Base-by-base conservation (phyloP, 53 echinoderm and acorn worm genomes). In the Stichopus horrens region DNA sequence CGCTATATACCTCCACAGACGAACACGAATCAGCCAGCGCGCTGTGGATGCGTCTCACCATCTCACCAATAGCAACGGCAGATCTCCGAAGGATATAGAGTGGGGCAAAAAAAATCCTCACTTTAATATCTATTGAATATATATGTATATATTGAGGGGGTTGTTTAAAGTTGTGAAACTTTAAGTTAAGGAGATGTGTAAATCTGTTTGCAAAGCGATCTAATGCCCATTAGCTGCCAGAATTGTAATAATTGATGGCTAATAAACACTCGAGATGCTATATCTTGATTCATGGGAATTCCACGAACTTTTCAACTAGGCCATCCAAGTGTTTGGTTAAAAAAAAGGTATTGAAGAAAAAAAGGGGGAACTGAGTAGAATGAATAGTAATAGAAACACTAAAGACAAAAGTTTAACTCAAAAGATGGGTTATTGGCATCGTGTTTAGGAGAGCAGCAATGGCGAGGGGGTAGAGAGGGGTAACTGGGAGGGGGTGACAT, bases 141-240 rank as follows among this genome's bases (percentile, higher is more conserved):
- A 37, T 37, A 37, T 37, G 37, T 37, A 37, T 37, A 37, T 37
- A 37, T 37, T 37, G 37, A 37, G 37, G 37, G 37, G 37, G 37
- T 37, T 37, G 37, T 37, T 37, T 37, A 37, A 37, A 37, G 37
- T 71, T n/a, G 76, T 52, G 52, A 51, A 76, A 76, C 76, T 79
- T 58, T 53, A 81, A 81, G 21, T 58, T 56, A 0, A 20, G 6
- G 21, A 58, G 81, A 81, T 81, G 81, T 81, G 81, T 81, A 81
- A 81, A 81, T 81, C 81, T 81, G 81, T 81, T 81, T 81, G 57
- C 81, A 54, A 20, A 57, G 81, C 58, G 81, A 81, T 81, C 81
- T 81, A 81, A 81, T 56, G 56, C 81, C 81, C 81, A 81, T 81
- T 81, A 81, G 57, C 56, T 81, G 81, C 81, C 81, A 81, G 57